Percentiles rank a stretch among this genome's conserved stretches.
phyloP scores from a whole-genome alignment of 2,113 vertebrate genomes.

The Tenrec ecaudatus region DNA sequence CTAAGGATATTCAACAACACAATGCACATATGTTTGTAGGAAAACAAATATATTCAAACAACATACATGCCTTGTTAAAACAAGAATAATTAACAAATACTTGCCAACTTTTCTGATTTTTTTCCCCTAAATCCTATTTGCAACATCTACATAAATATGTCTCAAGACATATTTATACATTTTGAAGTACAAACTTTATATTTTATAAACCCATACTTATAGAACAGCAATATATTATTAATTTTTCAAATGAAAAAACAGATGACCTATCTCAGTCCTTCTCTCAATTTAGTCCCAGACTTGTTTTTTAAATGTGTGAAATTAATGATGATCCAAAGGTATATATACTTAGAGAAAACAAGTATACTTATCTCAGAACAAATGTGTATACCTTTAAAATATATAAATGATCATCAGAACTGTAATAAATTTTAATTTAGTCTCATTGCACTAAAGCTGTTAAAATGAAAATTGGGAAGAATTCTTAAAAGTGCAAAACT shows the following conservation, averaged over 20 bases:
- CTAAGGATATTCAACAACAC: conserved; percentile 75
- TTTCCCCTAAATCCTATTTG: conserved; percentile 75
- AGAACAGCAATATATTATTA: neutral
- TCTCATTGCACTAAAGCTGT: neutral
- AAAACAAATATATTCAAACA: conserved; percentile 82
- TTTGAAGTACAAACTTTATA: neutral
- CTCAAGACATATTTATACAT: conserved; percentile 75
- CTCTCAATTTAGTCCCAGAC: neutral
- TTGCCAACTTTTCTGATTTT: conserved; percentile 91
- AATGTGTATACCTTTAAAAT: conserved; percentile 7
- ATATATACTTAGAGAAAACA: neutral
- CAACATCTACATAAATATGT: conserved; percentile 78
- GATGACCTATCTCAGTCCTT: neutral
- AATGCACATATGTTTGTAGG: conserved; percentile 53
- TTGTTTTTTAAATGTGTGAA: neutral
- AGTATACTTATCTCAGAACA: neutral
- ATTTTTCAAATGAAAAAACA: neutral
- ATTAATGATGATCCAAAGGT: neutral
- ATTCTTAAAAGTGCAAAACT: conserved; percentile 37
- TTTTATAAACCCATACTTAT: conserved; percentile 35
- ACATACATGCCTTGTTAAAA: conserved; percentile 90
- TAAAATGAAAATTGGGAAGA: neutral
- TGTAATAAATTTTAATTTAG: conserved; percentile 31
- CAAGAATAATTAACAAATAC: conserved; percentile 86
- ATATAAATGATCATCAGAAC: neutral